Evolutionary conservation across 2,113 vertebrate species (phyloP).

Genomic region (Gymnorhina tibicen): DNA sequence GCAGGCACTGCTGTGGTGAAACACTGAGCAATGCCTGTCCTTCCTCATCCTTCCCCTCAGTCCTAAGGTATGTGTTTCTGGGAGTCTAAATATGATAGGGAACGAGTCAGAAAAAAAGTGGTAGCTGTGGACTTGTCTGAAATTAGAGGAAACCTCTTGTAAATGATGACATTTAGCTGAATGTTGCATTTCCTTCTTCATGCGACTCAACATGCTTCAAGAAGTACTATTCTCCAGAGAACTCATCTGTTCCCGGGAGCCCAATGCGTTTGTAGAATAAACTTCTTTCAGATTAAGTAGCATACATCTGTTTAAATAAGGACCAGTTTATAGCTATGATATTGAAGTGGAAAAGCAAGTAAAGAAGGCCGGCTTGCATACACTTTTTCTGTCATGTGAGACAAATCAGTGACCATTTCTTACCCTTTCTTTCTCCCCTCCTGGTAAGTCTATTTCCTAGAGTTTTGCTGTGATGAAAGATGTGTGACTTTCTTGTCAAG

Average conservation of each 20-base stretch:
- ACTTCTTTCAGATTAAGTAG: neutral
- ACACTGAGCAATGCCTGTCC: neutral
- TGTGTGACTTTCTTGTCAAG: neutral
- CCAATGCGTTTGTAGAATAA: neutral
- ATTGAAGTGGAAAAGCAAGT: neutral
- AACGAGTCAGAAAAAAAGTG: neutral
- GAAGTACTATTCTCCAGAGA: neutral
- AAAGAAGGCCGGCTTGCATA: neutral
- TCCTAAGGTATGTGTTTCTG: neutral
- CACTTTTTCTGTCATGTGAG: neutral
- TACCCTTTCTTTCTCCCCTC: neutral
- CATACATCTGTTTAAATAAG: neutral
- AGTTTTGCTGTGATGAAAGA: neutral
- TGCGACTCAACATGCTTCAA: neutral
- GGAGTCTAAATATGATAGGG: neutral
- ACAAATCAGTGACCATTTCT: neutral
- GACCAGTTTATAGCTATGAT: neutral
- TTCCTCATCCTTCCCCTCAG: neutral
- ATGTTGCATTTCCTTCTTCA: neutral
- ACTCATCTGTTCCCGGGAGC: neutral
- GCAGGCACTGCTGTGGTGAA: rapidly evolving
- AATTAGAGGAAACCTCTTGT: neutral
- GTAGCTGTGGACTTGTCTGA: neutral
- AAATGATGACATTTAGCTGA: neutral
- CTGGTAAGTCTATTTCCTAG: neutral